A percentile compares a stretch with the other conserved stretches of the same genome.
Conservation (phyloP, 1,140 invertebrate genomes). For the Mactra quadrangularis region DNA sequence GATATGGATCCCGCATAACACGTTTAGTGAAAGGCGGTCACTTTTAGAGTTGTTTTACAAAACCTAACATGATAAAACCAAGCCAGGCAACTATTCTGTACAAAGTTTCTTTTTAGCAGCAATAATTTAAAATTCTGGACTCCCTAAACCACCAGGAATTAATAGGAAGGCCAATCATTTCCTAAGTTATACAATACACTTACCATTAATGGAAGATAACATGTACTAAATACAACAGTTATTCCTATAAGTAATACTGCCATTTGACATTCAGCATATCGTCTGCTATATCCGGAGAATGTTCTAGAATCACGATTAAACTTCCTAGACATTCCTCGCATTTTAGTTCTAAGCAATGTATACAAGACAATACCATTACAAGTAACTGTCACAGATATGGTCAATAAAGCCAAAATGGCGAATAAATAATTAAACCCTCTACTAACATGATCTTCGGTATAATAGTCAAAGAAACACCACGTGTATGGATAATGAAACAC, state of each 20-base stretch:
- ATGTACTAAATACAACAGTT: conserved; percentile 83
- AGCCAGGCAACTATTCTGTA: too few species aligned
- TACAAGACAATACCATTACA: conserved; percentile 81
- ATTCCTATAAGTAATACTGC: conserved; percentile 82
- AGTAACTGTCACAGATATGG: conserved; percentile 76
- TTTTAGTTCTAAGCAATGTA: conserved; percentile 75
- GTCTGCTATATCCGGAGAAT: conserved; percentile 71
- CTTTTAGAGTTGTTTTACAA: too few species aligned
- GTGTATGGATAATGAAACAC: conserved; percentile 81
- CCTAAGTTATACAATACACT: too few species aligned
- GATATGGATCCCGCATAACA: too few species aligned
- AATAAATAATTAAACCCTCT: conserved; percentile 78
- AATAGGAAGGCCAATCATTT: too few species aligned
- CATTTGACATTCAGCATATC: conserved; percentile 84
- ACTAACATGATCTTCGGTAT: conserved; percentile 68
- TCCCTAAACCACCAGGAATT: too few species aligned
- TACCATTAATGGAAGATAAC: conserved; percentile 83
- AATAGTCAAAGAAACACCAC: conserved; percentile 84
- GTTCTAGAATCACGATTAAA: conserved; percentile 65
- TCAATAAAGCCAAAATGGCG: conserved; percentile 74
- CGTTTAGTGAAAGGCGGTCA: too few species aligned
- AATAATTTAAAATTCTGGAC: too few species aligned
- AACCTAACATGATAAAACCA: too few species aligned
- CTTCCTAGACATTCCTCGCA: conserved; percentile 66
- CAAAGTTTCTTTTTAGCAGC: too few species aligned